A percentile compares a stretch with the other conserved stretches of the same genome.
These are phyloP conservation scores for Schizopygopsis malacanthus DNA, from an alignment of 2,797 vertebrate species.

Conservation along the genomic window DNA sequence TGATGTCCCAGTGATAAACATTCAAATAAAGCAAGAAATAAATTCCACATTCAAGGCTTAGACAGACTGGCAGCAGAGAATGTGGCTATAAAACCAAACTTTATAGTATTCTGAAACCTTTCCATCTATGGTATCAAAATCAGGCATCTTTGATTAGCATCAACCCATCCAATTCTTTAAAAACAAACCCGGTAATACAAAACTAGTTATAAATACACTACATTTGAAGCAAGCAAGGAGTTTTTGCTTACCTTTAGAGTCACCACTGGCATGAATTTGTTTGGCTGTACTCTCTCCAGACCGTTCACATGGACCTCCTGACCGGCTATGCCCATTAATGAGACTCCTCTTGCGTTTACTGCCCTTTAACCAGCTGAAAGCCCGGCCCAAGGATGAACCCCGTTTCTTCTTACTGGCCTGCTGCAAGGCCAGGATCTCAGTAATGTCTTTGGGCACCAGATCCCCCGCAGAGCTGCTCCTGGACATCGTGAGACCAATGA, in stretches of 20 bases:
- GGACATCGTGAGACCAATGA: slow-evolving; percentile 73
- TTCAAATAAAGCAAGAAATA: slow-evolving; percentile 12
- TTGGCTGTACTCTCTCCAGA: slow-evolving; percentile 59
- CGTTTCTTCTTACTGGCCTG: slow-evolving; percentile 81
- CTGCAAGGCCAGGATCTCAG: slow-evolving; percentile 77
- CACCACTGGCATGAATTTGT: slow-evolving; percentile 64
- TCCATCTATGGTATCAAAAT: slow-evolving; percentile 1
- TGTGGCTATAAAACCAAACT: background rate
- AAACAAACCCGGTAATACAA: background rate
- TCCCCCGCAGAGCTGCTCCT: slow-evolving; percentile 79
- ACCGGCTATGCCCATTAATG: slow-evolving; percentile 63
- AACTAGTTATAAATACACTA: background rate
- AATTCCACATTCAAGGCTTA: background rate
- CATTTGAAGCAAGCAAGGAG: background rate
- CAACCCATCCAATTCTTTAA: slow-evolving; percentile 6
- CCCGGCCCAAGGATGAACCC: slow-evolving; percentile 82
- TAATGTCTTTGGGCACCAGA: slow-evolving; percentile 80
- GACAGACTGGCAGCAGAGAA: slow-evolving; percentile 35
- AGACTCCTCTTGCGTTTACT: slow-evolving; percentile 76
- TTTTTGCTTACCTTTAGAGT: slow-evolving; percentile 73
- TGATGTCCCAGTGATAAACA: slow-evolving; percentile 38
- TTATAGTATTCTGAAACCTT: background rate
- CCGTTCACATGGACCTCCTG: slow-evolving; percentile 41
- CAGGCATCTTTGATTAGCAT: background rate
- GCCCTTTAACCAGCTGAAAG: slow-evolving; percentile 88